Base-by-base conservation (phyloP, 2,888 invertebrate genomes). In the Lepidocyrtoides sp. region DNA sequence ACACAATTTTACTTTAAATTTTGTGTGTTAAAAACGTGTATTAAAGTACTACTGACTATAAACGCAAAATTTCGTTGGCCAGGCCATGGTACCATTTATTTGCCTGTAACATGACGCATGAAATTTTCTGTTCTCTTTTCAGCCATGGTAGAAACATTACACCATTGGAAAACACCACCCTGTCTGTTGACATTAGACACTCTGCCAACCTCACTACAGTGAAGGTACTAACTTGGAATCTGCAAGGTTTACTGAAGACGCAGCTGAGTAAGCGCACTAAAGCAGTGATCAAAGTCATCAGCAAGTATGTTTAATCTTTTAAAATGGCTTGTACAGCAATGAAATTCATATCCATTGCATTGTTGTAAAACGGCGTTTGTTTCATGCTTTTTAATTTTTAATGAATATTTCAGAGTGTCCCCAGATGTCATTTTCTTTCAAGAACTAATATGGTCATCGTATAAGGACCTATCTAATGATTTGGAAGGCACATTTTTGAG, bases 341-440 rank as follows among this genome's bases (percentile, higher is more conserved):
- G n/a, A 17, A 75, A 48, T 77, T 1, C 26, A 48, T 48, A 14
- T 48, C n/a, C n/a, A 2, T 8, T 14, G 41, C 41, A 10, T 20
- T 5, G 20, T 41, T 5, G 32, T 7, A 17, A 23, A n/a, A n/a
- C n/a, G n/a, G n/a, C n/a, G n/a, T n/a, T n/a, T n/a, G n/a, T n/a
- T n/a, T n/a, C 29, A 69, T 48, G 17, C 63, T 8, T 36, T 14
- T 44, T 51, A 2, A 5, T 17, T 20, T 17, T 29, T 66, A n/a
- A n/a, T n/a, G n/a, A n/a, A n/a, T n/a, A n/a, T 94, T 94, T 66
- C 94, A 96, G 96, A 86, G 96, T 96, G 91, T 95, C 95, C 17
- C 96, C 96, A 8, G 96, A 96, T 94, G 95, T 96, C 29, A 95
- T 96, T 0, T 96, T 96, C 93, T 95, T 96, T 17, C 96, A 96